phyloP scores from a whole-genome alignment of 2,113 vertebrate species.

The Corythornis cristatus region DNA sequence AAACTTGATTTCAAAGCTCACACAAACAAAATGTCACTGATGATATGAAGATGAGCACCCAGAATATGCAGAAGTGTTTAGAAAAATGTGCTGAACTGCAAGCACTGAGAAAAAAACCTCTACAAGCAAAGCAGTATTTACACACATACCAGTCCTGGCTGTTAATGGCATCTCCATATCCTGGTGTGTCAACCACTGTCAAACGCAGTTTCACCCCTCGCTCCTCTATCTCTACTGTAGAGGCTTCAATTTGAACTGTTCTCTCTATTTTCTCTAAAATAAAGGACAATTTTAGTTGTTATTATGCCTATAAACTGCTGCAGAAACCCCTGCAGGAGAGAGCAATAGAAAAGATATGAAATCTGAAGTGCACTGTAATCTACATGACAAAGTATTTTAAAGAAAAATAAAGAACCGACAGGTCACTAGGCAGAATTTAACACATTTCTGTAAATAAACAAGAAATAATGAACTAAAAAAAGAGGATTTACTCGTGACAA shows the following conservation, averaged over 20 bases:
- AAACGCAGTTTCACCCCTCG: constrained; percentile 92
- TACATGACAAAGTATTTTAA: background rate
- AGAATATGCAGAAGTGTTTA: background rate
- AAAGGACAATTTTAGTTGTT: background rate
- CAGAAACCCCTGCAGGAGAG: background rate
- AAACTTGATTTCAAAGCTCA: background rate
- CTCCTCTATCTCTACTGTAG: constrained; percentile 93
- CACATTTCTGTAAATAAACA: background rate
- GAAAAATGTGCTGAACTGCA: background rate
- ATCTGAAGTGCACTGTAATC: background rate
- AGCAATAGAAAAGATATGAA: background rate
- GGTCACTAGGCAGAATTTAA: background rate
- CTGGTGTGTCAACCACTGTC: constrained; percentile 92
- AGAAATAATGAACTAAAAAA: background rate
- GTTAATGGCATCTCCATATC: constrained; percentile 93
- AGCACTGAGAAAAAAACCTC: background rate
- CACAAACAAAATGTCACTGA: background rate
- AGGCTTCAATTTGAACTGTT: constrained; percentile 93
- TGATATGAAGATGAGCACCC: background rate
- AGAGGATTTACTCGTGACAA: background rate
- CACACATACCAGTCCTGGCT: constrained; percentile 89
- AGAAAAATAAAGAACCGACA: background rate
- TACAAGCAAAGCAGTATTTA: background rate
- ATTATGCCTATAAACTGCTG: background rate
- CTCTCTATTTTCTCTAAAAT: constrained; percentile 90